Evolutionary conservation across 2,888 invertebrate genomes (phyloP).

Genomic region (Adela reaumurella): DNA sequence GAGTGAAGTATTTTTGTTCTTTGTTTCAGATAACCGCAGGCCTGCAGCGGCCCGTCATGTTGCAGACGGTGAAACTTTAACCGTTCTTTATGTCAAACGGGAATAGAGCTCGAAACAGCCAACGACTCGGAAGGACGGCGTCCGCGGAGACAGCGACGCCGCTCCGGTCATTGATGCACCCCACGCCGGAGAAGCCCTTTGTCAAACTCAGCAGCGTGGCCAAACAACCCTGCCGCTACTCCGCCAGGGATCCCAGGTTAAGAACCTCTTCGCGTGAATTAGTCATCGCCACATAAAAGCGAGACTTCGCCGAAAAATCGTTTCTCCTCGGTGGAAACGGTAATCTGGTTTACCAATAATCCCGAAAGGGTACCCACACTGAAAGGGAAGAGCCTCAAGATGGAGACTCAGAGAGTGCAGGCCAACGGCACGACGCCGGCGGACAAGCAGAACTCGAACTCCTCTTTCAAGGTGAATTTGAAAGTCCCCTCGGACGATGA

Average conservation of each 20-base stretch:
- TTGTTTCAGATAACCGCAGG: slow-evolving; percentile 32
- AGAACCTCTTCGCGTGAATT: slow-evolving; percentile 53
- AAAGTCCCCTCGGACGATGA: slow-evolving; percentile 49
- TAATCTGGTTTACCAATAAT: no score
- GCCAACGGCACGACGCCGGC: slow-evolving; percentile 47
- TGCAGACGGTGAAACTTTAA: slow-evolving; percentile 40
- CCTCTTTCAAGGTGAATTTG: slow-evolving; percentile 13
- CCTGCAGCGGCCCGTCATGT: slow-evolving; percentile 32
- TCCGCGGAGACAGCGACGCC: slow-evolving; percentile 41
- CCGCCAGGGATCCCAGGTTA: slow-evolving; percentile 60
- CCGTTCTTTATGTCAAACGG: slow-evolving; percentile 44
- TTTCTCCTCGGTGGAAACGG: no score
- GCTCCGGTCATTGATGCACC: slow-evolving; percentile 54
- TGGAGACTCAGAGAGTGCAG: slow-evolving; percentile 42
- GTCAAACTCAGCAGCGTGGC: slow-evolving; percentile 41
- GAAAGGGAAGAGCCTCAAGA: slow-evolving; percentile 18
- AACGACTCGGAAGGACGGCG: background rate
- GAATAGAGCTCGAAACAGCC: slow-evolving; percentile 1
- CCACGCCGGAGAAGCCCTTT: slow-evolving; percentile 48
- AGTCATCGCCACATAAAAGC: slow-evolving; percentile 15
- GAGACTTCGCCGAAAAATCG: background rate
- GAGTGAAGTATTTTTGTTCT: no score
- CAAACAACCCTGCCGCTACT: slow-evolving; percentile 47
- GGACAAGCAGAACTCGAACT: slow-evolving; percentile 36
- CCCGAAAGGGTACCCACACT: no score